Percentiles rank a stretch among this genome's conserved stretches.
Conservation (phyloP, 1,140 invertebrate genomes). For the Pseudomyrmex sp. region DNA sequence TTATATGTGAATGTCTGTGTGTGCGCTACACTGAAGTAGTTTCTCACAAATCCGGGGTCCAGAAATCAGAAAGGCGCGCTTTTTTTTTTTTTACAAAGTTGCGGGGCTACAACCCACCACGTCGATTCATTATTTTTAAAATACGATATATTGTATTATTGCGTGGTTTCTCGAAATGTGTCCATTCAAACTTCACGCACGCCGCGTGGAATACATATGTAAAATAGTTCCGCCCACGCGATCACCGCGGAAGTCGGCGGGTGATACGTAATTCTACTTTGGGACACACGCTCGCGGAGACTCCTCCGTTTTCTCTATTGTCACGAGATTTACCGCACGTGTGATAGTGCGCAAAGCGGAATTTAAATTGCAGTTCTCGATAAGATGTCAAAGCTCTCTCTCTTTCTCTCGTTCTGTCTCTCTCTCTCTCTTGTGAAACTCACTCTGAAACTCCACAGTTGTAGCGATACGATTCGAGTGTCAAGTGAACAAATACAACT, state of each 20-base stretch:
- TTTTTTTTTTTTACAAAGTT: not conserved
- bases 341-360: not conserved
- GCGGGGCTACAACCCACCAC: conserved; percentile 35
- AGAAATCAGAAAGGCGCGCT: not conserved
- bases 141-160: not conserved
- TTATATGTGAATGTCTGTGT: not conserved
- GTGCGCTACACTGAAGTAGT: not conserved
- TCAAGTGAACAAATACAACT: not conserved
- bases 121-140: conserved; percentile 21
- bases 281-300: too few species aligned
- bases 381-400: too few species aligned
- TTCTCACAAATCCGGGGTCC: not conserved
- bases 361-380: not conserved
- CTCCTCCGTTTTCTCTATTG: too few species aligned
- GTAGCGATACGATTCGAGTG: too few species aligned
- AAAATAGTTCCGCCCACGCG: conserved; percentile 61
- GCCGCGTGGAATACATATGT: conserved; percentile 41
- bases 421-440: too few species aligned
- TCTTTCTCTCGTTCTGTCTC: too few species aligned
- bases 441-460: too few species aligned
- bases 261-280: conserved; percentile 50
- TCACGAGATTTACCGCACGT: too few species aligned
- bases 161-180: conserved; percentile 56
- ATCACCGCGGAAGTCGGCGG: conserved; percentile 21
- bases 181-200: conserved; percentile 44